These are phyloP conservation scores for Hemicordylus capensis DNA, from an alignment of 2,113 vertebrate species.

Conservation along the genomic window DNA sequence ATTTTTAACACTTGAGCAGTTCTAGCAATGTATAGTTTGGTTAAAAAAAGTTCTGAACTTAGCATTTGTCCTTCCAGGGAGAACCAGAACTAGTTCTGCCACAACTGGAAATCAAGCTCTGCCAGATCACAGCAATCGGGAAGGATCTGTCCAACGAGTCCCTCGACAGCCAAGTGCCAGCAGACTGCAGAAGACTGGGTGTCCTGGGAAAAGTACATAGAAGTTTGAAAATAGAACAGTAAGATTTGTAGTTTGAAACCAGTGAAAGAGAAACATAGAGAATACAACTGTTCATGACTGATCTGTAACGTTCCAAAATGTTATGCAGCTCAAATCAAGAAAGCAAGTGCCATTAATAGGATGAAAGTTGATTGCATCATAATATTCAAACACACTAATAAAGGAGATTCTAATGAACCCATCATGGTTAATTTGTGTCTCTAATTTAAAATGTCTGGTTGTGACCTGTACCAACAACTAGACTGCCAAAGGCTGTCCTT, in stretches of 20 bases:
- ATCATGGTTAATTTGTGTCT: not conserved
- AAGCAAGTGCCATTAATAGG: not conserved
- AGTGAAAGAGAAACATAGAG: not conserved
- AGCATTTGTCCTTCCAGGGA: slow-evolving; percentile 71
- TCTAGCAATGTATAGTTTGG: not conserved
- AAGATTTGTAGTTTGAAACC: not conserved
- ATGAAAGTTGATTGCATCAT: not conserved
- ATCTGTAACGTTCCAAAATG: not conserved
- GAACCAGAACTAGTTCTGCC: slow-evolving; percentile 74
- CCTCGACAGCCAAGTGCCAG: slow-evolving; percentile 86
- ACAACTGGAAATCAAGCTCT: slow-evolving; percentile 59
- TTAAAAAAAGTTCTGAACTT: not conserved
- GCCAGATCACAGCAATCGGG: slow-evolving; percentile 76
- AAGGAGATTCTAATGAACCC: not conserved
- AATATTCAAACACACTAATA: not conserved
- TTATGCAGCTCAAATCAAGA: not conserved
- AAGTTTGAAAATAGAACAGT: not conserved
- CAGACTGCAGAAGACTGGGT: slow-evolving; percentile 80
- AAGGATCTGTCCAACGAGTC: slow-evolving; percentile 82
- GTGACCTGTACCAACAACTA: too few relatives aligned
- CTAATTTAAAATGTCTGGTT: not conserved
- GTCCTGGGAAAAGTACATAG: slow-evolving; percentile 76
- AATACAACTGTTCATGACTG: not conserved
- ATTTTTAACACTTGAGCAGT: not conserved
- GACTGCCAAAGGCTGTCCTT: not conserved